Conservation (phyloP, 2,113 vertebrate species). For the Coptodon rendalli region DNA sequence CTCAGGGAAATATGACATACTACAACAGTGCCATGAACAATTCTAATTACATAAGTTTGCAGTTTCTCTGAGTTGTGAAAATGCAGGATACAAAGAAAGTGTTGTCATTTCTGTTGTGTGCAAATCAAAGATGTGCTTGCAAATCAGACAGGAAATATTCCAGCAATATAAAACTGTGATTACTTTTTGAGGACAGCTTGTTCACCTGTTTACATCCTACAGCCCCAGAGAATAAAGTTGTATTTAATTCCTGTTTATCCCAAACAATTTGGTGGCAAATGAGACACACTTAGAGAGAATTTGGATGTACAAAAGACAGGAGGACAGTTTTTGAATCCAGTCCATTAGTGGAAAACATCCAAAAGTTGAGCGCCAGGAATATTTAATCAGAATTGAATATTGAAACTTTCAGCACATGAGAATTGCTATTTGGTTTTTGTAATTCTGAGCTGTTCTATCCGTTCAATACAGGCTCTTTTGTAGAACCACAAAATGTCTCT, state of each 20-base stretch:
- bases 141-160: not conserved
- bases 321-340: not conserved
- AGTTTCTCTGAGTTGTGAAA: not conserved
- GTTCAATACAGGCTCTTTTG: not conserved
- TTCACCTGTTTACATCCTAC: not conserved
- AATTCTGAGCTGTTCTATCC: not conserved
- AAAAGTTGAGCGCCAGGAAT: not conserved
- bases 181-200: not conserved
- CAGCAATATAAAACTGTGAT: not conserved
- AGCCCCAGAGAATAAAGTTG: not conserved
- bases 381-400: not conserved
- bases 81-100: not conserved
- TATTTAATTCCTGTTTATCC: not conserved
- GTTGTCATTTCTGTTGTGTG: not conserved
- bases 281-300: not conserved
- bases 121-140: not conserved
- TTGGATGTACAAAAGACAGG: not conserved
- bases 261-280: not conserved
- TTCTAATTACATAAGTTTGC: not conserved
- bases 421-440: not conserved
- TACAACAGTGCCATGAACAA: not conserved
- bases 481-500: not conserved
- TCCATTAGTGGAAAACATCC: not conserved
- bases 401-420: not conserved
- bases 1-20: not conserved